Evolutionary conservation across 2,797 vertebrate species (phyloP).

Genomic region (Florisuga fusca): DNA sequence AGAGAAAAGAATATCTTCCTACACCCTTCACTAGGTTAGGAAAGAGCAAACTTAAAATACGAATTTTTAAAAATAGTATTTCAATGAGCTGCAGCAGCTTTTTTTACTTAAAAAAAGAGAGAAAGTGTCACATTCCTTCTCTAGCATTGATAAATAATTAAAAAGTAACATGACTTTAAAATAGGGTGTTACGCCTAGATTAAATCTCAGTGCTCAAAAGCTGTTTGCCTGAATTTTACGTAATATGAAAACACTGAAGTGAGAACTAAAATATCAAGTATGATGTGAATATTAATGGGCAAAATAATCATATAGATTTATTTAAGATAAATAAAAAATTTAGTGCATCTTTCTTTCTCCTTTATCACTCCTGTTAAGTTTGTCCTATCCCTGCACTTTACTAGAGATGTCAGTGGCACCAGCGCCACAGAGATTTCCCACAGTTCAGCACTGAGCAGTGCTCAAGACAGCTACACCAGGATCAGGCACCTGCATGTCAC

Average conservation of each 20-base stretch:
- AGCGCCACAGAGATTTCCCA: conserved; percentile 27
- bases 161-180: conserved; percentile 65
- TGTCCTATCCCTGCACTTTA: conserved; percentile 56
- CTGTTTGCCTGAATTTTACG: conserved; percentile 11
- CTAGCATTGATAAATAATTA: conserved; percentile 57
- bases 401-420: conserved; percentile 40
- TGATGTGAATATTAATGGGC: conserved; percentile 64
- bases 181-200: conserved; percentile 54
- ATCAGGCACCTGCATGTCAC: conserved; percentile 49
- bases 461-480: background rate
- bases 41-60: conserved; percentile 22
- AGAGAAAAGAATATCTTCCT: conserved; percentile 18
- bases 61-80: conserved; percentile 35
- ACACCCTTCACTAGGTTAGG: background rate
- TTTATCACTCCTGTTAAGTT: conserved; percentile 63
- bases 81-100: conserved; percentile 64
- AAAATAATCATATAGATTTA: conserved; percentile 52
- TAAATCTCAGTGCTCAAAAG: conserved; percentile 62
- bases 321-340: conserved; percentile 67
- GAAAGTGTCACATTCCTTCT: conserved; percentile 47
- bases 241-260: conserved; percentile 63
- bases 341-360: conserved; percentile 77
- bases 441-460: conserved; percentile 9
- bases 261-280: conserved; percentile 61
- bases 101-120: conserved; percentile 33